Evolutionary conservation across 2,797 vertebrate species (phyloP), one percentile per base, ranked within the genome.

Genomic region (Hephaestus fuliginosus): DNA sequence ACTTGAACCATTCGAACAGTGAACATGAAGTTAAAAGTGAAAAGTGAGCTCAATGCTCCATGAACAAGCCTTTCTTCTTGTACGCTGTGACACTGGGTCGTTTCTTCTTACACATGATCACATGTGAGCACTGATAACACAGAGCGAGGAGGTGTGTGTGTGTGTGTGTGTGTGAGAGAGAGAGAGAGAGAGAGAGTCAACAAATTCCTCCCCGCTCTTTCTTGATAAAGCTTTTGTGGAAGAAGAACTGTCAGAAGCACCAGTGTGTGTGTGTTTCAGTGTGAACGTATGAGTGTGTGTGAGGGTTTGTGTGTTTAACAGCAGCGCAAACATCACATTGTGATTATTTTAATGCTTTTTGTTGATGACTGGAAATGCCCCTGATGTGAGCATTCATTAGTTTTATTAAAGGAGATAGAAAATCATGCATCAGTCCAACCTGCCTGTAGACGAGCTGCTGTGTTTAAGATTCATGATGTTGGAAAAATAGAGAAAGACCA

Each of bases 191-290:
- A 20, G 63, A 25, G 1, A 74, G 44, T 56, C 4, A 60, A 60
- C 55, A 72, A 53, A 72, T 70, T 80, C 76, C 70, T 75, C 62
- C 33, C 18, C 17, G 72, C 70, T 75, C 20, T 80, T 39, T 67
- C 36, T 41, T 78, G 64, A 81, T 88, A 76, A 84, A 77, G 41
- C 70, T 77, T 64, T 80, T 9, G 0, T 46, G 69, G 61, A 64
- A 81, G 80, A 52, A 83, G 61, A 20, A 49, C 28, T 64, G 48
- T 70, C 74, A 39, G 75, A 82, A 33, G 30, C 61, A 81, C 80
- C 72, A 63, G 22, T 84, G 69, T 82, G 41, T 82, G 41, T 69
- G 52, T 72, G 8, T 39, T 39, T 39, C 36, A 39, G 53, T 65
- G 52, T 80, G 22, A 33, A 33, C 69, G 14, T 43, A 0, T 48